Evolutionary conservation across 2,113 vertebrate genomes (phyloP), one percentile per base, ranked within the genome.

Genomic region (Opisthocomus hoazin): DNA sequence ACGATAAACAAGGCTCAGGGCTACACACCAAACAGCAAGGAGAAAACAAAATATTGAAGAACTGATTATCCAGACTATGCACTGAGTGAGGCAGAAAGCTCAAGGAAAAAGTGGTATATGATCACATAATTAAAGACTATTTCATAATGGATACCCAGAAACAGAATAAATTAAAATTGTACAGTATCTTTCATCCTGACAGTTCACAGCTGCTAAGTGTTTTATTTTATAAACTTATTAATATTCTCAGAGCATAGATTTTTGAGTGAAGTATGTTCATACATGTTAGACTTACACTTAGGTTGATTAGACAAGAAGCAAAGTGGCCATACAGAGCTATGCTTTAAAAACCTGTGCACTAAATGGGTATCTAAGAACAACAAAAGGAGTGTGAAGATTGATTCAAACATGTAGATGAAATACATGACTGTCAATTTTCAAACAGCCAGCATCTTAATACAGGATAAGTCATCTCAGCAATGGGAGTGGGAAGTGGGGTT

Each of bases 341-440:
- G 29, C 50, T 84, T 87, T 70, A 57, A 74, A 96, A 94, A 65
- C 15, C 26, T 83, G 32, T 73, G 36, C 20, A 45, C 87, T 77
- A 83, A 93, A 96, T 58, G 24, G 10, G n/a, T 65, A 74, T 58
- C 88, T 81, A 70, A 85, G 87, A 93, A 83, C n/a, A 94, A 64
- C n/a, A 74, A 94, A 96, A 94, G 29, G 30, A 96, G 46, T 65
- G 56, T 82, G 75, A 60, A 94, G 84, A 96, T 77, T 81, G 80
- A 87, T 85, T 96, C 84, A 77, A 68, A 95, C 9, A 37, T 5
- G 4, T 5, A 57, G 45, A 41, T 75, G 71, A 94, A 95, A 89
- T 57, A 92, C 4, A 69, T 32, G 29, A 66, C 66, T 94, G 79
- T 20, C 29, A 93, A 13, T 87, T 94, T 96, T 90, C 82, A 91